Percentiles rank a stretch among this genome's conserved stretches.
Evolutionary conservation across 2,113 vertebrate genomes (phyloP).

Genomic region (Jacana jacana): DNA sequence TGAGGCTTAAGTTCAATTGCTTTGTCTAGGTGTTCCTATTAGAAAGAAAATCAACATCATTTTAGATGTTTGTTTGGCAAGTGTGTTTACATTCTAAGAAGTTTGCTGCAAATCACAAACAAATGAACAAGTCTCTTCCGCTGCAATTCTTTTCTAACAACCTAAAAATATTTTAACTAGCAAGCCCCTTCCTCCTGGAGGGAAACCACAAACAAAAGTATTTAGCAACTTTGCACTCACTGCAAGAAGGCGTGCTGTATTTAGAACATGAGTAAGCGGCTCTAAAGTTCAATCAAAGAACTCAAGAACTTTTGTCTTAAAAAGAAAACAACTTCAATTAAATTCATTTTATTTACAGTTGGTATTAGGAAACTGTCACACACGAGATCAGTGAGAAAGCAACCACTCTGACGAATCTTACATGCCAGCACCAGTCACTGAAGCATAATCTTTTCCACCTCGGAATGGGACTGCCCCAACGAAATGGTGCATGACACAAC

Average conservation of each 20-base stretch:
- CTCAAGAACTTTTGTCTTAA: background rate
- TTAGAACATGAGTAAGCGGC: background rate
- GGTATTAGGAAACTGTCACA: background rate
- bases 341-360: background rate
- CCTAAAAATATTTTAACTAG: background rate
- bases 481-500: background rate
- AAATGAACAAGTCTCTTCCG: background rate
- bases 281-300: background rate
- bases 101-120: background rate
- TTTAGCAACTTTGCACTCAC: background rate
- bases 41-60: conserved; percentile 49
- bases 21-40: conserved; percentile 94
- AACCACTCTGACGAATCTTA: background rate
- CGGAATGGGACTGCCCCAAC: background rate
- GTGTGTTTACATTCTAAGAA: background rate
- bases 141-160: background rate
- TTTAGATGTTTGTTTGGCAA: background rate
- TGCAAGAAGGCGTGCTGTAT: background rate
- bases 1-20: conserved; percentile 91
- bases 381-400: background rate
- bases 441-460: background rate
- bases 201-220: background rate
- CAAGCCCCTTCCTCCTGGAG: background rate
- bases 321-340: background rate
- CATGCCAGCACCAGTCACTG: background rate